Evolutionary conservation across 2,888 invertebrate species (phyloP).

Genomic region (Saturnia japonica): DNA sequence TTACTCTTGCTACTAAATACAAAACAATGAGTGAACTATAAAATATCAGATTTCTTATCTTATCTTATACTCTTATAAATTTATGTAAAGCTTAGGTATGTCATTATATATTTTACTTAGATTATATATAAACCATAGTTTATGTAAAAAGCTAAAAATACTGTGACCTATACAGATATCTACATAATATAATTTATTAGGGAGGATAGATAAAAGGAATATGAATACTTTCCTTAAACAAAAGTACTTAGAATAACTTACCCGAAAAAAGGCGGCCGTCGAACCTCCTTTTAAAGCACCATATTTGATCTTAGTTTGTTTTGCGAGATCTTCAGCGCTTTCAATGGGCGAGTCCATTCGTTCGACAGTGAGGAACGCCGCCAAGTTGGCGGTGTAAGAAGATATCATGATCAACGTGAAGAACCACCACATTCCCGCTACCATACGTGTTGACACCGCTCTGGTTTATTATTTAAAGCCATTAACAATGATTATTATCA

Average conservation of each 20-base stretch:
- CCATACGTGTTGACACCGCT: slow-evolving; percentile 93
- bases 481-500: background rate
- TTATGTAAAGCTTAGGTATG: too few species aligned
- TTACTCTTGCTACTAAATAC: too few species aligned
- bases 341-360: slow-evolving; percentile 97
- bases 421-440: slow-evolving; percentile 98
- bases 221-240: background rate
- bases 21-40: too few species aligned
- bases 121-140: too few species aligned
- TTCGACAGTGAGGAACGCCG: slow-evolving; percentile 96
- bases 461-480: slow-evolving; percentile 57
- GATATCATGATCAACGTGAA: slow-evolving; percentile 98
- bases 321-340: slow-evolving; percentile 96
- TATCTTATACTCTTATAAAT: too few species aligned
- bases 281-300: slow-evolving; percentile 96
- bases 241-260: slow-evolving; percentile 60
- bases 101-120: too few species aligned
- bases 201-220: background rate
- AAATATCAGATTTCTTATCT: too few species aligned
- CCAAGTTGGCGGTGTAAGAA: slow-evolving; percentile 97
- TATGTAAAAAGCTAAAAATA: too few species aligned
- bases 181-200: too few species aligned
- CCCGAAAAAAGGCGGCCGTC: slow-evolving; percentile 96
- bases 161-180: too few species aligned
- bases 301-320: slow-evolving; percentile 98